phyloP scores from a whole-genome alignment of 2,888 invertebrate genomes.

The Tachina lurida region DNA sequence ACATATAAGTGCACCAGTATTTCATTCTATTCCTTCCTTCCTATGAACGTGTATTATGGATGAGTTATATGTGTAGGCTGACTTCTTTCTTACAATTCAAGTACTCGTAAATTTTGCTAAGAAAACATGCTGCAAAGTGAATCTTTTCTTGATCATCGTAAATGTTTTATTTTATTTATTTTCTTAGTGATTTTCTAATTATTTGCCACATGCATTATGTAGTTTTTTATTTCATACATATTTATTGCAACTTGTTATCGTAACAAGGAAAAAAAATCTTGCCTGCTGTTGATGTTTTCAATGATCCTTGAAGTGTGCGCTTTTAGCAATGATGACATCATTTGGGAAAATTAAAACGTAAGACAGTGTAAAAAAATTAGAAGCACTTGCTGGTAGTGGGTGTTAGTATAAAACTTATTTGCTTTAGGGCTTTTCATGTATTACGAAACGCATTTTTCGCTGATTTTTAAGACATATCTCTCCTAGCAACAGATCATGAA shows the following conservation, averaged over 20 bases:
- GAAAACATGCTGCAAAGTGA: constrained; percentile 58
- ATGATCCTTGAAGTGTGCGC: constrained; percentile 19
- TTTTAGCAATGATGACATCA: constrained; percentile 44
- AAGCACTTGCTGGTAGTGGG: no score
- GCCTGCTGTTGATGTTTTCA: constrained; percentile 23
- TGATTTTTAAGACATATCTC: no score
- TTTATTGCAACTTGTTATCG: constrained; percentile 41
- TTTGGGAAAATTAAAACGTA: neutral
- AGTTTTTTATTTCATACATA: neutral
- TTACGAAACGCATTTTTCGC: no score
- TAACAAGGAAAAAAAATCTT: constrained; percentile 50
- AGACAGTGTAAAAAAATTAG: neutral
- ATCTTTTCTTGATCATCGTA: constrained; percentile 19
- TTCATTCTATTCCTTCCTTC: neutral
- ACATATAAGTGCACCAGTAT: constrained; percentile 23
- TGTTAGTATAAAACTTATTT: neutral
- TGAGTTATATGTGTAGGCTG: constrained; percentile 60
- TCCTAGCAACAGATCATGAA: no score
- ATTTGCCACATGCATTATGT: constrained; percentile 34
- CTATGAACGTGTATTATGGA: constrained; percentile 6
- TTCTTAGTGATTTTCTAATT: constrained; percentile 58
- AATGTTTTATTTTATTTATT: constrained; percentile 31
- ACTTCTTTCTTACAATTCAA: constrained; percentile 23
- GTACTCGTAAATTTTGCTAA: constrained; percentile 44
- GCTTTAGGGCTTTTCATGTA: no score